These are phyloP conservation scores for Homalodisca vitripennis DNA, from an alignment of 1,140 invertebrate genomes.

Conservation along the genomic window DNA sequence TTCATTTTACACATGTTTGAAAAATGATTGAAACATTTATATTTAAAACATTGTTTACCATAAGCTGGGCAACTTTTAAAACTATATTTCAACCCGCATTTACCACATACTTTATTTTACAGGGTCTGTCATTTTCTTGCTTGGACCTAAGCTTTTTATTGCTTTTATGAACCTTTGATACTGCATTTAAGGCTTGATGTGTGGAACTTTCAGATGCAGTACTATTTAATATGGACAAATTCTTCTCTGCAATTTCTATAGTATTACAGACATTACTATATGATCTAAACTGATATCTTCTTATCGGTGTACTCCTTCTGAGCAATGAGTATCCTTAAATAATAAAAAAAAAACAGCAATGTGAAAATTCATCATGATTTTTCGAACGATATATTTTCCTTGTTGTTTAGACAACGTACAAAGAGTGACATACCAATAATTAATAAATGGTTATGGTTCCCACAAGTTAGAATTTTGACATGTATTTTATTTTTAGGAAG, in stretches of 20 bases:
- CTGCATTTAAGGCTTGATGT: neutral
- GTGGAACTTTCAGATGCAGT: neutral
- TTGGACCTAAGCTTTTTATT: neutral
- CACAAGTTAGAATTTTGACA: no score
- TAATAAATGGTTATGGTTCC: no score
- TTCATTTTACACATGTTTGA: neutral
- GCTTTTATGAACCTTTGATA: neutral
- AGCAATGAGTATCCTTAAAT: no score
- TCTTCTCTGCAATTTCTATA: neutral
- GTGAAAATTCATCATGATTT: no score
- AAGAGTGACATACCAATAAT: no score
- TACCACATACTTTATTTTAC: neutral
- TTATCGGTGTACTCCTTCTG: no score
- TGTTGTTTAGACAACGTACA: no score
- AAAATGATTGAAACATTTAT: neutral
- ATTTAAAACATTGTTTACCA: neutral
- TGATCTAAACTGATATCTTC: neutral
- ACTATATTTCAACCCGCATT: neutral
- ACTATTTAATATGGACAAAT: neutral
- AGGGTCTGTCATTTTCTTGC: neutral
- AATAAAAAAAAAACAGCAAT: no score
- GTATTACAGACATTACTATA: neutral
- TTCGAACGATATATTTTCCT: no score
- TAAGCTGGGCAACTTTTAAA: neutral
- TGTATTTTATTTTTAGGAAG: no score